Evolutionary conservation across 2,888 invertebrate genomes (phyloP).

Genomic region (Bombylius discolor): DNA sequence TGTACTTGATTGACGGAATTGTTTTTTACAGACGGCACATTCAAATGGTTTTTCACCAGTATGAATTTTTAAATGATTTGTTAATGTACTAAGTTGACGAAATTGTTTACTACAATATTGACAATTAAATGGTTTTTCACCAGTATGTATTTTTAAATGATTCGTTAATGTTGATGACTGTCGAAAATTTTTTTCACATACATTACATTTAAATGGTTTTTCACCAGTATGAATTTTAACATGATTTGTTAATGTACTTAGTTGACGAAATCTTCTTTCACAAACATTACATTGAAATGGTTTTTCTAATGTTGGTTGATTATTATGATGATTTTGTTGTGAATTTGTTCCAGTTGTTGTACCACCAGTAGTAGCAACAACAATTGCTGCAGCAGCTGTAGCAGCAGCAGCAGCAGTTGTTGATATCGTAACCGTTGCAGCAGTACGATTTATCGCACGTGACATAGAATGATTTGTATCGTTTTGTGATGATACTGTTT

Average conservation of each 20-base stretch:
- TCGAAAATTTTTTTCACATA: conserved; percentile 37
- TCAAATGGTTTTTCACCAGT: conserved; percentile 38
- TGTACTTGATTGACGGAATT: conserved; percentile 37
- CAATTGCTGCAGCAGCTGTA: conserved; percentile 11
- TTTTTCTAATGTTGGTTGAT: conserved; percentile 23
- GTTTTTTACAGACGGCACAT: conserved; percentile 37
- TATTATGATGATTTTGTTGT: neutral
- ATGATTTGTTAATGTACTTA: conserved; percentile 37
- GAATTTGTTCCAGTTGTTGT: neutral
- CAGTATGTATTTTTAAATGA: conserved; percentile 37
- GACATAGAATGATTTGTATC: conserved; percentile 6
- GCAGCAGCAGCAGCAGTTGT: conserved; percentile 10
- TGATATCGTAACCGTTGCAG: conserved; percentile 21
- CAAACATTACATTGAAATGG: conserved; percentile 37
- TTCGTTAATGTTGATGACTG: conserved; percentile 37
- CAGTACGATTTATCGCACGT: conserved; percentile 10
- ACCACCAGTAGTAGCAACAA: conserved; percentile 12
- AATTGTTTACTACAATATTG: conserved; percentile 36
- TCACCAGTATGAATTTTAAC: conserved; percentile 37
- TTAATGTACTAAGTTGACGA: conserved; percentile 36
- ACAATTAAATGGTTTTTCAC: conserved; percentile 36
- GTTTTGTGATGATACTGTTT: neutral
- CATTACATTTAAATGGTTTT: conserved; percentile 37
- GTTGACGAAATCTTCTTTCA: conserved; percentile 35
- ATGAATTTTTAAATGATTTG: conserved; percentile 37